Evolutionary conservation across 2,888 invertebrate species (phyloP).

Genomic region (Erannis defoliaria): DNA sequence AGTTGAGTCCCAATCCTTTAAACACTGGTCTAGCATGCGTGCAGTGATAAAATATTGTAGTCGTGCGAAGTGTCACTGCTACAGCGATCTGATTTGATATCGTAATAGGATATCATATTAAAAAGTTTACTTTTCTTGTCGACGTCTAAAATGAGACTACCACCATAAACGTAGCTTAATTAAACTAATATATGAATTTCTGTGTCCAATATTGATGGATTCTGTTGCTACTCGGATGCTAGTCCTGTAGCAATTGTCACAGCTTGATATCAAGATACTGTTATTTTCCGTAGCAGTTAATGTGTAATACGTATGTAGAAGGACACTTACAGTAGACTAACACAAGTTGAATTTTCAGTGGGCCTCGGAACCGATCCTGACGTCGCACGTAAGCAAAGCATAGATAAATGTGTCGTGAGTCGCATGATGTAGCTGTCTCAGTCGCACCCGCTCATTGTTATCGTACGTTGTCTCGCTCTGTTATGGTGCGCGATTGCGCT

Average conservation of each 20-base stretch:
- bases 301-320: background rate
- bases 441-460: slow-evolving; percentile 70
- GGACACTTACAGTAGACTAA: slow-evolving; percentile 77
- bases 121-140: too few species aligned
- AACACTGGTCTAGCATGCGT: background rate
- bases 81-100: background rate
- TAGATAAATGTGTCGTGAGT: slow-evolving; percentile 78
- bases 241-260: background rate
- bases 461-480: slow-evolving; percentile 65
- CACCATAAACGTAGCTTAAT: too few species aligned
- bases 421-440: slow-evolving; percentile 78
- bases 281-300: slow-evolving; percentile 28
- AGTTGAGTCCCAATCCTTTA: background rate
- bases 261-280: slow-evolving; percentile 10
- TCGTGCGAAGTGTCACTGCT: background rate
- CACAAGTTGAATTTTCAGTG: slow-evolving; percentile 83
- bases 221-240: background rate
- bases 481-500: slow-evolving; percentile 59
- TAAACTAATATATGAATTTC: background rate
- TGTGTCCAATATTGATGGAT: background rate
- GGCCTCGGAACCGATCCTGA: slow-evolving; percentile 82
- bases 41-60: background rate
- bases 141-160: too few species aligned
- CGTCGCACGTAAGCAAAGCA: slow-evolving; percentile 82
- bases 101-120: too few species aligned